Evolutionary conservation across 2,888 invertebrate genomes (phyloP), one percentile per base, ranked within the genome.

Genomic region (Acronicta psi): DNA sequence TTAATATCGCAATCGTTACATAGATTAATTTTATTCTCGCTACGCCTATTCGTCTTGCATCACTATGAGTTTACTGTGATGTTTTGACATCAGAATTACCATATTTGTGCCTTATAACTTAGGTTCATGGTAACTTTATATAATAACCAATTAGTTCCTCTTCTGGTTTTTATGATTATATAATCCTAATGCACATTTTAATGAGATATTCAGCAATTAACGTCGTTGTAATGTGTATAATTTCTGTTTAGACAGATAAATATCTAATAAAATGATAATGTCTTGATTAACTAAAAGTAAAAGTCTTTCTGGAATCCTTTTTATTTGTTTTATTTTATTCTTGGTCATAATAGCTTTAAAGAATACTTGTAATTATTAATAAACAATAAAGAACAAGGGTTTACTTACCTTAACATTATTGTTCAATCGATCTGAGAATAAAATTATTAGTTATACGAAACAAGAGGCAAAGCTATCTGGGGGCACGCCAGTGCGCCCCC

Each of bases 61-160:
- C 55, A 71, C 53, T 16, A 14, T 1, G 11, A 25, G 13, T 34
- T 36, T n/a, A 50, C 43, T 47, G 42, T 16, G 29, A 43, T 38
- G n/a, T 18, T 59, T 61, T 62, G 43, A 59, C 57, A 44, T 25
- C 37, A 31, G 62, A 55, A 64, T 61, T 59, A 64, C 7, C 59
- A 75, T 73, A 68, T 59, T 53, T 56, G 41, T 67, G 9, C 20
- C 11, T 42, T 6, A 13, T 31, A 60, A 56, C 46, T 20, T 16
- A 65, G 34, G 59, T 55, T 38, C 44, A 43, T 36, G 52, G 40
- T 59, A 47, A 38, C 31, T 54, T 70, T 75, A 64, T 31, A 23
- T 71, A 75, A 75, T 58, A 10, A 46, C 49, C 52, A 63, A 56
- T 65, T 57, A 72, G 45, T 73, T 61, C 53, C 47, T 64, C 54